Base-by-base conservation (phyloP, 2,113 vertebrate genomes). In the Perca schrenkii region DNA sequence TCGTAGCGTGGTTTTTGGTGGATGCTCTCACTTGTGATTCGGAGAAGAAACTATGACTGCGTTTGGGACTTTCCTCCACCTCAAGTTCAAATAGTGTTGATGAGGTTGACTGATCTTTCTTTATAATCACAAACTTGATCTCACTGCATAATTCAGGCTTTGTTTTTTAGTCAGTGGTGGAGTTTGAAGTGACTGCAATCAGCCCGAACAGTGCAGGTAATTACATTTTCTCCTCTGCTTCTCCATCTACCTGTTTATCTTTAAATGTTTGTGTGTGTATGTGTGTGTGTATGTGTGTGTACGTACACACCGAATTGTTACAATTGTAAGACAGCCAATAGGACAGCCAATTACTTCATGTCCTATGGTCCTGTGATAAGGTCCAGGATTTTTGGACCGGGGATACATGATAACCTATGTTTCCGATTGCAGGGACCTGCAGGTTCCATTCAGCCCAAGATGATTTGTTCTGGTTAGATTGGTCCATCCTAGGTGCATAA, bases 1-100 rank as follows among this genome's bases (percentile, higher is more conserved):
- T 52, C 6, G 3, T 21, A 8, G 47, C 4, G 10, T 61, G 15
- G 64, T 57, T 69, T 69, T 80, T 40, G 8, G 36, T 76, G 36
- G 80, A 81, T 87, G 65, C 70, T 71, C 19, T 84, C 60, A 28
- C 53, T 36, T 63, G 73, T 72, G 21, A n/a, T 57, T 88, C 66
- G 13, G 15, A 71, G 25, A 54, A 60, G 52, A 85, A 77, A 53
- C 76, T 57, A 13, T 14, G 43, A 54, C 61, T 22, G 50, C 6
- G 4, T 40, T 68, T 81, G 82, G 84, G 82, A 78, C 73, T 87
- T 88, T 85, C 64, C 75, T 58, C 10, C 57, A 14, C 10, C 14
- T 71, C 15, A 11, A 36, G 36, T 19, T 82, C 16, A 72, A 61
- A 19, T 47, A 16, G 56, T 17, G 31, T 4, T 10, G 72, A 66